Base-by-base conservation (phyloP, 2,113 vertebrate genomes). In the Melanerpes aurifrons region DNA sequence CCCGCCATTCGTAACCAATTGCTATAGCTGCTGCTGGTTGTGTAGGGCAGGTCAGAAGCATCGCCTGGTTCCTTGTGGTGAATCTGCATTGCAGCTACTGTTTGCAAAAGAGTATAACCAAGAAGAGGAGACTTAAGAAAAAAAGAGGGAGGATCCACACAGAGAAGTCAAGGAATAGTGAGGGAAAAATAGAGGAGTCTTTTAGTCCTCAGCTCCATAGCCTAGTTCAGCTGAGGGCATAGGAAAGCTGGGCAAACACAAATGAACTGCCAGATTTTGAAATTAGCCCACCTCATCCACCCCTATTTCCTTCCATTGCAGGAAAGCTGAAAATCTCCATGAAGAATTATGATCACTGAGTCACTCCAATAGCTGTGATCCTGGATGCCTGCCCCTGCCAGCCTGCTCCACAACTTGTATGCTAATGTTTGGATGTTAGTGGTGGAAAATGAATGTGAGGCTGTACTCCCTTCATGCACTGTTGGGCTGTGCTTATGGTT, bases 401-500 rank as follows among this genome's bases (percentile, higher is more conserved):
- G 94, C 69, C 92, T 89, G 93, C 90, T 82, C 37, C n/a, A 40
- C 74, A 76, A 89, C 90, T 93, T 74, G 88, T 87, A 19, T 64
- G 74, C 92, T 93, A 94, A 85, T 82, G 86, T 92, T 94, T 90
- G 81, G 88, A 85, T 95, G 85, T 84, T 67, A 80, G 92, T 79
- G 82, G 92, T 82, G 90, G 92, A 79, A 93, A 95, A 75, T 7
- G 59, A 88, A 80, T 73, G 88, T 89, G 90, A 85, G 81, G 61
- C 95, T 94, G 81, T 53, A 48, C 74, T 94, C 67, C n/a, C 86
- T 95, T 86, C 83, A 82, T 77, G 90, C 93, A 45, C 93, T 54
- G 29, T 84, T 94, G 94, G 76, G 75, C 93, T 96, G 83, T 94
- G 94, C 92, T 97, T 95, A 96, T 92, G 92, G 90, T 94, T 6